Evolutionary conservation across 2,888 invertebrate species (phyloP).

Genomic region (Campoletis raptor): DNA sequence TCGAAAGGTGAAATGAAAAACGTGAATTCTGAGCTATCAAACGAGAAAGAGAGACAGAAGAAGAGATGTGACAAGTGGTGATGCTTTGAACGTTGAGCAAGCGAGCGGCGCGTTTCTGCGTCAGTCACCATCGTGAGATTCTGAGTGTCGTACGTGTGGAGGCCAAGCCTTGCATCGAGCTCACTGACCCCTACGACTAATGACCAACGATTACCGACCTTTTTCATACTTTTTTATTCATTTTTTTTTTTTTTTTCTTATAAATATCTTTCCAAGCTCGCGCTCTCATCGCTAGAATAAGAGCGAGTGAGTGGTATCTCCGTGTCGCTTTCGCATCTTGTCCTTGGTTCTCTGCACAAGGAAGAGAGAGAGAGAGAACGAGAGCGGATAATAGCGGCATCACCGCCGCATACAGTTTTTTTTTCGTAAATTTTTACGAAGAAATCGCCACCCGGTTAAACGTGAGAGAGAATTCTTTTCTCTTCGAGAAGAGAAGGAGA

Average conservation of each 20-base stretch:
- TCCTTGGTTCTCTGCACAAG: conserved; percentile 44
- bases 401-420: conserved; percentile 32
- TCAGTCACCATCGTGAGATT: conserved; percentile 45
- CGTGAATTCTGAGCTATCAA: not conserved
- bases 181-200: conserved; percentile 69
- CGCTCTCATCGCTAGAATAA: conserved; percentile 39
- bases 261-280: conserved; percentile 7
- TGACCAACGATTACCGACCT: conserved; percentile 69
- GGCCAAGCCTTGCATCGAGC: conserved; percentile 60
- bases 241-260: not conserved
- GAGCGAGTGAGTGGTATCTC: conserved; percentile 14
- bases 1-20: conserved; percentile 16
- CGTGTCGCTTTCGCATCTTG: conserved; percentile 24
- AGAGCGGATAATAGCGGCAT: conserved; percentile 59
- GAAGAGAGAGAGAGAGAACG: conserved; percentile 32
- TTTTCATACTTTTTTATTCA: conserved; percentile 41
- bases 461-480: conserved; percentile 33
- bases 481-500: not conserved
- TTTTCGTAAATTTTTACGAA: conserved; percentile 62
- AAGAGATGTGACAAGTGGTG: conserved; percentile 50
- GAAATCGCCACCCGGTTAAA: conserved; percentile 57
- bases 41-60: conserved; percentile 12
- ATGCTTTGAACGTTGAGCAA: conserved; percentile 41
- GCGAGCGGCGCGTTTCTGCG: conserved; percentile 36
- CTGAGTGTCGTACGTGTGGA: conserved; percentile 53